These are phyloP conservation scores for Limnephilus lunatus DNA, from an alignment of 2,888 invertebrate species.

Conservation along the genomic window DNA sequence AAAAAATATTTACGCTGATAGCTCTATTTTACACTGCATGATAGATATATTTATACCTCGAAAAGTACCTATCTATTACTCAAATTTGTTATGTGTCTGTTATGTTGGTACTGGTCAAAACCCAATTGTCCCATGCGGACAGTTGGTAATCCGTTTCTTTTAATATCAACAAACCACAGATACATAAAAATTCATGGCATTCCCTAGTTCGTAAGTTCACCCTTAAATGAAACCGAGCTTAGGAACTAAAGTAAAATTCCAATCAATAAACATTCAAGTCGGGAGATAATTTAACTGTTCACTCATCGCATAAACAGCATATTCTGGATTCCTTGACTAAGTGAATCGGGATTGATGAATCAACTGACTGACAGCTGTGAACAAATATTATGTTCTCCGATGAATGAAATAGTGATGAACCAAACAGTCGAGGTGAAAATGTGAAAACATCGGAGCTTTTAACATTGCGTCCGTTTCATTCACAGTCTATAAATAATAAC, in stretches of 20 bases:
- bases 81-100: no score
- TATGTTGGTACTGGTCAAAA: no score
- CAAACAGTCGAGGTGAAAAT: neutral
- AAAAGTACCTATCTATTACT: no score
- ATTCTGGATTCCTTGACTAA: slow-evolving; percentile 10
- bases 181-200: neutral
- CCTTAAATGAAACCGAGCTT: neutral
- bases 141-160: no score
- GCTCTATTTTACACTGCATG: no score
- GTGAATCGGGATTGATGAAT: slow-evolving; percentile 17
- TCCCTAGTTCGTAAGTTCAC: neutral
- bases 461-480: slow-evolving; percentile 11
- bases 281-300: neutral
- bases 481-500: slow-evolving; percentile 4
- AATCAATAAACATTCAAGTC: neutral
- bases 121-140: no score
- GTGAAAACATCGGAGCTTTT: slow-evolving; percentile 3
- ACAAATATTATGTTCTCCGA: slow-evolving; percentile 31
- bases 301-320: neutral
- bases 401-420: neutral
- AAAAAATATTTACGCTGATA: no score
- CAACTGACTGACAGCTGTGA: slow-evolving; percentile 11
- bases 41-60: no score
- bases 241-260: neutral
- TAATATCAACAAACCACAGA: no score